Conservation (phyloP, 1,140 invertebrate species). For the Drosophila repletoides region DNA sequence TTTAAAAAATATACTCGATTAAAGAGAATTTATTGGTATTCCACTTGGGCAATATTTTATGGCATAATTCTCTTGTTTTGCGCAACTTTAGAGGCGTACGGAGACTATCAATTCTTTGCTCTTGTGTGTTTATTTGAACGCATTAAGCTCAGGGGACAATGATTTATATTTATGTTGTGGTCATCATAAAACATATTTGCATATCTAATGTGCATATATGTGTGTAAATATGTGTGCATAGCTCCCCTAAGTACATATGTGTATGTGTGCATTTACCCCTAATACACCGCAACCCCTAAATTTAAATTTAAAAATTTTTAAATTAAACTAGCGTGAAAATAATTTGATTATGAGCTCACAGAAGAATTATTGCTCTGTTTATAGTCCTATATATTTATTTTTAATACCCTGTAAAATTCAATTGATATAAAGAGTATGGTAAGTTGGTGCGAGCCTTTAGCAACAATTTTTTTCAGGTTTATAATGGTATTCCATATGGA, state of each 20-base stretch:
- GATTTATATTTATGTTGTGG: conserved; percentile 12
- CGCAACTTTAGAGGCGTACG: neutral
- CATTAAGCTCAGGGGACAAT: neutral
- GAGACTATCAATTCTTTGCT: neutral
- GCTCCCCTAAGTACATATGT: neutral
- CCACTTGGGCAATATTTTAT: too few species aligned
- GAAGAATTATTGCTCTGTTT: conserved; percentile 1
- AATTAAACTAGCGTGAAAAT: too few species aligned
- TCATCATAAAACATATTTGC: conserved; percentile 21
- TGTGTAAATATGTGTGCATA: neutral
- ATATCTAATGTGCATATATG: neutral
- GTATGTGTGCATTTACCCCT: neutral
- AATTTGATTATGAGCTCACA: neutral
- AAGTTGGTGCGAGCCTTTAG: too few species aligned
- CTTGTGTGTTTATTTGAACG: conserved; percentile 7
- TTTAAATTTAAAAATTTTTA: conserved; percentile 7
- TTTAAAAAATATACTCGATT: too few species aligned
- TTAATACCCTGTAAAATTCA: too few species aligned
- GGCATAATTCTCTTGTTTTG: neutral
- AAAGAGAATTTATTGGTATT: too few species aligned
- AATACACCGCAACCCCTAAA: too few species aligned
- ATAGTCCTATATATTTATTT: too few species aligned
- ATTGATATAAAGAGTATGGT: too few species aligned
- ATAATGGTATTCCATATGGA: too few species aligned
- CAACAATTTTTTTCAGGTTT: too few species aligned